A percentile compares a stretch with the other conserved stretches of the same genome.
Conservation (phyloP, 30 jellyfish, hydroid and myxozoan species). For the Cassiopea xamachana region DNA sequence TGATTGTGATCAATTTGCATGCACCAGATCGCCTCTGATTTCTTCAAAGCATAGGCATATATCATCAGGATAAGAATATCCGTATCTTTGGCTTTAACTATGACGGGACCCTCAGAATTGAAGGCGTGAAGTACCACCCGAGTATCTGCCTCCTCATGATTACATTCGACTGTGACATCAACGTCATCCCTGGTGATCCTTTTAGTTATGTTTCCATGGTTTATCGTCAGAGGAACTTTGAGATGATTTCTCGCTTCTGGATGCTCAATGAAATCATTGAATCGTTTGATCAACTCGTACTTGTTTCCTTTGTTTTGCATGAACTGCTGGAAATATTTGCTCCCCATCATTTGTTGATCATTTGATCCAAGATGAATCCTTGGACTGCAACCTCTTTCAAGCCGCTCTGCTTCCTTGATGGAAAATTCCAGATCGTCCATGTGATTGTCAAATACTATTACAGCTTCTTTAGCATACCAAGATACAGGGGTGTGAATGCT, state of each 20-base stretch:
- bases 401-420: conserved; percentile 51
- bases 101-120: conserved; percentile 48
- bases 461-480: conserved; percentile 46
- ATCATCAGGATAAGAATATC: conserved; percentile 58
- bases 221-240: conserved; percentile 49
- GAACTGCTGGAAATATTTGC: conserved; percentile 47
- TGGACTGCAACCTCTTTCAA: conserved; percentile 72
- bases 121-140: conserved; percentile 64
- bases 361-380: conserved; percentile 70
- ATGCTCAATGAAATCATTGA: conserved; percentile 54
- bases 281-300: conserved; percentile 65
- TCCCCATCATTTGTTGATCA: conserved; percentile 48
- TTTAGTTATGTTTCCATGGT: conserved; percentile 54
- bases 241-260: conserved; percentile 65
- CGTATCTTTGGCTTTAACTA: conserved; percentile 63
- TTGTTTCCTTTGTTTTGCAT: conserved; percentile 60
- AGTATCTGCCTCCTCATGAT: conserved; percentile 67
- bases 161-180: conserved; percentile 52
- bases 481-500: conserved; percentile 61
- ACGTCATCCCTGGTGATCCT: conserved; percentile 50
- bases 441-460: conserved; percentile 57
- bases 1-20: conserved; percentile 57
- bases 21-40: conserved; percentile 56
- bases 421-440: conserved; percentile 62
- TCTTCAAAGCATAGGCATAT: conserved; percentile 55